Evolutionary conservation across 2,113 vertebrate species (phyloP), one percentile per base, ranked within the genome.

Genomic region (Pantherophis guttatus): DNA sequence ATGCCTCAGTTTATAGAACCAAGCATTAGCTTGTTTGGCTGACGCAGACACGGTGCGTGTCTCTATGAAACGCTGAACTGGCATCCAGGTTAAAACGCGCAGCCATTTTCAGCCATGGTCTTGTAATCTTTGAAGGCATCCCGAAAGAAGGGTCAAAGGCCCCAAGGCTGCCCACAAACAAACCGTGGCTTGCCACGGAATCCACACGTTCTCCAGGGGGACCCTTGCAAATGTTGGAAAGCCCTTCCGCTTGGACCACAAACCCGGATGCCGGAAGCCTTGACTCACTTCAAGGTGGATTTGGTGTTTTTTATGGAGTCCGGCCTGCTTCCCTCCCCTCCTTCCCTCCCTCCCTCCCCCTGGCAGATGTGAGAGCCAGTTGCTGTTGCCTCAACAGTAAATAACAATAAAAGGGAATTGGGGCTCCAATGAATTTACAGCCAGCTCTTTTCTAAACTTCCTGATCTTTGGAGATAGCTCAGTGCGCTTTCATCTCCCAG

Each of bases 401-500:
- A 93, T 93, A 90, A 54, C 89, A 86, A 90, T 93, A 93, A 93
- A 93, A 90, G 81, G 4, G n/a, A 65, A 90, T 90, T 90, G 92
- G 21, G 6, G 75, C 89, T 65, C 81, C 39, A 23, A 90, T 90
- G 92, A 65, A 90, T 93, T 93, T 93, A 93, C 81, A 90, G 81
- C 92, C 75, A 6, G 9, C 23, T 93, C 48, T 15, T 39, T 62
- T 62, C 55, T 95, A 97, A 97, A 94, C 95, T 97, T 94, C 93
- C 92, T 91, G 93, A 94, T 94, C 95, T 95, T 96, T 96, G 96
- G 97, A 97, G 95, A 96, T 96, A 92, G 95, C 91, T 95, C 59
- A 90, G 92, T 91, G 95, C 26, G 81, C 95, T 93, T 96, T 96
- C 95, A 97, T 97, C 96, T 97, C 92, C 94, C 90, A 92, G 44